Conservation (phyloP, 2,888 invertebrate species). For the Mythimna albipuncta region DNA sequence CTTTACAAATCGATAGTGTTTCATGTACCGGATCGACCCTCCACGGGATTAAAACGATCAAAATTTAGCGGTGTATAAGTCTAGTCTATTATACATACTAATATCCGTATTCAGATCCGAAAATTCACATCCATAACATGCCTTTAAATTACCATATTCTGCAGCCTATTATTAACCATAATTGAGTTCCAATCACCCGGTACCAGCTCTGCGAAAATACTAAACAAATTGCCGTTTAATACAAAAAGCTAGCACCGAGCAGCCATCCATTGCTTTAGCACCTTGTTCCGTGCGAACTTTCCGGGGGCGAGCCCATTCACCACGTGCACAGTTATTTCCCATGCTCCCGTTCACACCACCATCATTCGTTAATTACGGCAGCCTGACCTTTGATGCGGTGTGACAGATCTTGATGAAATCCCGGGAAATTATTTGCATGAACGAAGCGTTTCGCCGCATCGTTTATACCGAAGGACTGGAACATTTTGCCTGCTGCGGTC, state of each 20-base stretch:
- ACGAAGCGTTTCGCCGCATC: not conserved
- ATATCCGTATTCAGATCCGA: too few relatives aligned
- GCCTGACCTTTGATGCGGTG: conserved; percentile 80
- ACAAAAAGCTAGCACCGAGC: conserved; percentile 46
- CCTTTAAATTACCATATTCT: not conserved
- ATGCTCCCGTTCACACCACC: conserved; percentile 84
- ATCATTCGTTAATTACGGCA: conserved; percentile 80
- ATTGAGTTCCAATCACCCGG: conserved; percentile 41
- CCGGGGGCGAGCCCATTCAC: conserved; percentile 66
- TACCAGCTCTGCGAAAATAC: conserved; percentile 48
- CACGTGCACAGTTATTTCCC: conserved; percentile 80
- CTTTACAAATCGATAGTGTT: too few relatives aligned
- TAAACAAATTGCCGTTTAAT: conserved; percentile 60
- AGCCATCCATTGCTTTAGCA: conserved; percentile 57
- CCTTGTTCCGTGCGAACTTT: conserved; percentile 72
- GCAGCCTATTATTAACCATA: conserved; percentile 28
- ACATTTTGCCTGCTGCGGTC: too few relatives aligned
- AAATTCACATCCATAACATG: too few relatives aligned
- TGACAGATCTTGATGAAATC: conserved; percentile 74
- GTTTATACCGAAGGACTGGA: too few relatives aligned
- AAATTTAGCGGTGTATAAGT: too few relatives aligned
- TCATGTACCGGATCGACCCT: too few relatives aligned
- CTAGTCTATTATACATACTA: too few relatives aligned
- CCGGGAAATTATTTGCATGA: conserved; percentile 65
- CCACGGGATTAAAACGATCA: too few relatives aligned